These are phyloP conservation scores for Lypha dubia DNA, from an alignment of 2,888 invertebrate genomes.

Conservation along the genomic window DNA sequence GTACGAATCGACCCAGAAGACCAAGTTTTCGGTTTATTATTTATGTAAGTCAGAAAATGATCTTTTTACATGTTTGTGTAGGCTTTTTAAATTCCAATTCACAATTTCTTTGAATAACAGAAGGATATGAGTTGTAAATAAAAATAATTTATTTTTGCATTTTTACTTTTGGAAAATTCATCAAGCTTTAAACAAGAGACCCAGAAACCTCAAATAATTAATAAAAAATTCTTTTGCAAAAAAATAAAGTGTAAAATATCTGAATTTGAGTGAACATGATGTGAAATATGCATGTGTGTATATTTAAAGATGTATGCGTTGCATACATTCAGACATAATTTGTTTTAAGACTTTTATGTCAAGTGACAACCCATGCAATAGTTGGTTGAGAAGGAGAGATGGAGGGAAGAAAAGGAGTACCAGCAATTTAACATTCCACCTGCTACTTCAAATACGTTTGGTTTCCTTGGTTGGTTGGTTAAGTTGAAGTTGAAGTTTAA, in stretches of 20 bases:
- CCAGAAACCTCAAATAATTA: too few relatives aligned
- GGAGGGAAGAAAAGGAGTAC: not conserved
- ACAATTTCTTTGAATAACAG: conserved; percentile 16
- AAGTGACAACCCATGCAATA: not conserved
- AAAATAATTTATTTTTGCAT: not conserved
- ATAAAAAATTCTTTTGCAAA: not conserved
- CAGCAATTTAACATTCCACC: not conserved
- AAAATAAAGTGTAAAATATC: too few relatives aligned
- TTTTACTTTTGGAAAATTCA: conserved; percentile 3
- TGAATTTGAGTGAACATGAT: not conserved
- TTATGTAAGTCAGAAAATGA: not conserved
- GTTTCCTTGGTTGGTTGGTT: conserved; percentile 16
- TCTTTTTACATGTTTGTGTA: not conserved
- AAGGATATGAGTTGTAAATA: not conserved
- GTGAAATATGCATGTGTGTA: not conserved
- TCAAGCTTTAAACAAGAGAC: not conserved
- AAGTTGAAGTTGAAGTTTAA: conserved; percentile 32
- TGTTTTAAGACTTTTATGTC: conserved; percentile 2
- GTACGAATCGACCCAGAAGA: not conserved
- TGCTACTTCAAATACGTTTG: not conserved
- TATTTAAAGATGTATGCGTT: conserved; percentile 26
- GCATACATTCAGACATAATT: conserved; percentile 33
- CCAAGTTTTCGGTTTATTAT: not conserved
- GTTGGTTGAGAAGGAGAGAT: too few relatives aligned
- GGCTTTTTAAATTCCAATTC: conserved; percentile 1